Conservation (phyloP, 2,797 vertebrate species). For the Nasua narica region DNA sequence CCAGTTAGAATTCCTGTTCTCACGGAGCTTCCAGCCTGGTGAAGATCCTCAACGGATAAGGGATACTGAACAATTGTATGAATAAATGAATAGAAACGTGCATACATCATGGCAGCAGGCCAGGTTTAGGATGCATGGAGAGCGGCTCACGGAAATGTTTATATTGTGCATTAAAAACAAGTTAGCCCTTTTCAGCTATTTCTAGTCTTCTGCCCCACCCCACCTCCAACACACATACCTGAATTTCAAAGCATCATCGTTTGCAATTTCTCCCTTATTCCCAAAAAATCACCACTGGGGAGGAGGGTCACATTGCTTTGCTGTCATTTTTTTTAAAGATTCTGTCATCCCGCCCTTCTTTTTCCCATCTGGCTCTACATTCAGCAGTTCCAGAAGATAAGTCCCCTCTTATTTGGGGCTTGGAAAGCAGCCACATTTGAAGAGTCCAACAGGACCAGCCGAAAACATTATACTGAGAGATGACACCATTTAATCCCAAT, state of each 20-base stretch:
- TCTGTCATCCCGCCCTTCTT: neutral
- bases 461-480: neutral
- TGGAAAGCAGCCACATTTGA: neutral
- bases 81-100: neutral
- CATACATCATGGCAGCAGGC: neutral
- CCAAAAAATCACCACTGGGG: neutral
- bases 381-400: neutral
- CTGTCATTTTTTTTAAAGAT: neutral
- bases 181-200: neutral
- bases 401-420: neutral
- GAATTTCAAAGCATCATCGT: neutral
- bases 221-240: neutral
- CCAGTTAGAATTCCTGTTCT: neutral
- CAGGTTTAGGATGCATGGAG: neutral
- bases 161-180: neutral
- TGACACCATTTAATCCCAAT: conserved; percentile 50
- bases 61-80: neutral
- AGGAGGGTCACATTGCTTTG: neutral
- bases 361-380: neutral
- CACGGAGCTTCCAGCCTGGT: neutral
- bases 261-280: neutral
- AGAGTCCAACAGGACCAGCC: neutral
- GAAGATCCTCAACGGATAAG: neutral
- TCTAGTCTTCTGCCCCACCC: neutral
- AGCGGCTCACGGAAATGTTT: neutral